Percentiles rank a stretch among this genome's conserved stretches.
Evolutionary conservation across 2,888 invertebrate species (phyloP).

Genomic region (Pachydiplax longipennis): DNA sequence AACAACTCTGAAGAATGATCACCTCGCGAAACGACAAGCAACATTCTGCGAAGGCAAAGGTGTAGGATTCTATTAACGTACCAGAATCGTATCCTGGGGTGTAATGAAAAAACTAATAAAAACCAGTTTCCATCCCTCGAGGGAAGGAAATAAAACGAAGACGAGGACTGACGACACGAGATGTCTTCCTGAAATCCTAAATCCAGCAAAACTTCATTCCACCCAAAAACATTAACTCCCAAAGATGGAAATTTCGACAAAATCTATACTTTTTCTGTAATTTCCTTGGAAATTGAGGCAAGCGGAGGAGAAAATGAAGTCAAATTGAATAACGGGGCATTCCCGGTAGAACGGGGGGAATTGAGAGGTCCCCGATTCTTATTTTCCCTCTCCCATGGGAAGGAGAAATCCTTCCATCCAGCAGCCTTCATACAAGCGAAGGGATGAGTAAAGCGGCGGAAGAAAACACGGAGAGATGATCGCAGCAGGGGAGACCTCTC

Average conservation of each 20-base stretch:
- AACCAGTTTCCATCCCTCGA: neutral
- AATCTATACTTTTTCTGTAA: conserved; percentile 28
- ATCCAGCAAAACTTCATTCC: conserved; percentile 14
- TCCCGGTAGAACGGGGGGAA: neutral
- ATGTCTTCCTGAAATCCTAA: neutral
- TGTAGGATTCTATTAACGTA: neutral
- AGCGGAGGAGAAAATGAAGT: conserved; percentile 34
- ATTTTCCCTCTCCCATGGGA: neutral
- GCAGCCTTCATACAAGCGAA: neutral
- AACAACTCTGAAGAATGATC: too few relatives aligned
- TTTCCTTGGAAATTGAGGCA: conserved; percentile 26
- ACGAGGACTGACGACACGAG: neutral
- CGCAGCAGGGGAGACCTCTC: neutral
- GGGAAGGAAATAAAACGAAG: neutral
- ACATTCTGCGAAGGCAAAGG: neutral
- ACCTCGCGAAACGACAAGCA: too few relatives aligned
- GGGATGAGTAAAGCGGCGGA: neutral
- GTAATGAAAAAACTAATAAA: neutral
- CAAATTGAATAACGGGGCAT: conserved; percentile 35
- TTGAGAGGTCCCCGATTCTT: neutral
- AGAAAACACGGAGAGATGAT: neutral
- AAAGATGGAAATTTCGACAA: conserved; percentile 34
- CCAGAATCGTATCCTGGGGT: neutral
- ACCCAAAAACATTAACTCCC: neutral
- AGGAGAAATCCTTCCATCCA: neutral